Base-by-base conservation (phyloP, 2,797 vertebrate species). In the Sebastes alutus region DNA sequence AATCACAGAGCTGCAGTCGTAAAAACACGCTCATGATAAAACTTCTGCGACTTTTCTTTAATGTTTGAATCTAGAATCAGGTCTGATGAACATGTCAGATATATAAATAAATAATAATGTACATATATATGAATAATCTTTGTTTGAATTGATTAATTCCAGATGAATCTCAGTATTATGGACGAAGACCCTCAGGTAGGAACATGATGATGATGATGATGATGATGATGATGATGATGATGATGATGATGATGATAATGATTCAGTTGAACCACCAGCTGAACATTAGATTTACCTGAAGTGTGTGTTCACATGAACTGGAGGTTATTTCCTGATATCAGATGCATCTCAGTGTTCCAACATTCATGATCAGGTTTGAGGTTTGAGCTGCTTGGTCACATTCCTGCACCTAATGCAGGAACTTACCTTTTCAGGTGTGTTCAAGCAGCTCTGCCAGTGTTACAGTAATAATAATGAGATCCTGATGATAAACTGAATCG, bases 171-270 rank as follows among this genome's bases (percentile, higher is more conserved):
- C 83, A 89, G 52, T 80, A 85, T 86, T 75, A 89, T 7, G 87
- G 86, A 70, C 82, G 84, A 89, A 85, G 77, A 58, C 80, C 86
- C 72, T 80, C 84, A 92, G 94, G 93, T 95, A 83, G 62, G 83
- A 75, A 11, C 23, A n/a, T n/a, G n/a, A n/a, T n/a, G n/a, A n/a
- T n/a, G n/a, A n/a, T n/a, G n/a, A n/a, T n/a, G n/a, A 75, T 30
- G 60, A 70, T 38, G 64, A 58, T 27, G 55, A 23, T 30, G 60
- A 70, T 38, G 64, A 58, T 58, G 55, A 23, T 52, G 49, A 46
- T 46, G 14, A 46, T 55, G 54, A 55, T 55, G 10, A 14, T 42
- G 35, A 38, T 38, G 20, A 54, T 55, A 2, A 25, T 42, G 38
- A 42, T 42, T 42, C 38, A 42, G 38, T 14, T 42, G 38, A 42